phyloP scores from a whole-genome alignment of 2,113 vertebrate genomes.

The Struthidea cinerea region DNA sequence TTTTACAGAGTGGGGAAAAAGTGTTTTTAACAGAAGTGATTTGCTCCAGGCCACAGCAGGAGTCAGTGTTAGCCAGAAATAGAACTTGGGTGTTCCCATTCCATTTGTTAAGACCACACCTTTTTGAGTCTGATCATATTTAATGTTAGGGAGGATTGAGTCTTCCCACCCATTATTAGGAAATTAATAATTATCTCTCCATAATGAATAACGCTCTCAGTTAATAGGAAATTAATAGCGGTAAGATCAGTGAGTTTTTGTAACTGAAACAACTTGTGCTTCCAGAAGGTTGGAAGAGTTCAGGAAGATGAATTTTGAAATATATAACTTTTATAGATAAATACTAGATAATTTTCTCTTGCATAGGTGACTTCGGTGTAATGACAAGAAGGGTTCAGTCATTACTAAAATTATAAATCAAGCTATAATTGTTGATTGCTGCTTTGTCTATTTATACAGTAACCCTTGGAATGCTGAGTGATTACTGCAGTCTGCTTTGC shows the following conservation, averaged over 20 bases:
- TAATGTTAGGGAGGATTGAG: conserved; percentile 10
- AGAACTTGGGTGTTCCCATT: conserved; percentile 61
- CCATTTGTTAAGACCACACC: conserved; percentile 47
- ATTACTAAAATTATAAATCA: not conserved
- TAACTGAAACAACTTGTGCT: not conserved
- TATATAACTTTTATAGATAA: not conserved
- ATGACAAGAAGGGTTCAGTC: not conserved
- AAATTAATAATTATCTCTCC: conserved; percentile 35
- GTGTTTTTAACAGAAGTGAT: conserved; percentile 55
- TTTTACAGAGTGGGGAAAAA: conserved; percentile 49
- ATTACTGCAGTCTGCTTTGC: conserved; percentile 26
- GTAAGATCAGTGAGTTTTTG: not conserved
- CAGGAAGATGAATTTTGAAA: not conserved
- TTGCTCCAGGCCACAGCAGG: conserved; percentile 60
- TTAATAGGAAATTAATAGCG: not conserved
- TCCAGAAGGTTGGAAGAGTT: not conserved
- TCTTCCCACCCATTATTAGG: conserved; percentile 29
- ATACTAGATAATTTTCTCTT: not conserved
- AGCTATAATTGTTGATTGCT: not conserved
- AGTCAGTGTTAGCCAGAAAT: conserved; percentile 59
- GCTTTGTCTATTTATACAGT: conserved; percentile 23
- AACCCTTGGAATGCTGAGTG: conserved; percentile 8
- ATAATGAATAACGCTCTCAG: conserved; percentile 3
- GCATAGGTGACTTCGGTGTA: not conserved
- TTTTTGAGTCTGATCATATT: conserved; percentile 43